phyloP scores from a whole-genome alignment of 2,113 vertebrate species.

The Ammospiza caudacuta region DNA sequence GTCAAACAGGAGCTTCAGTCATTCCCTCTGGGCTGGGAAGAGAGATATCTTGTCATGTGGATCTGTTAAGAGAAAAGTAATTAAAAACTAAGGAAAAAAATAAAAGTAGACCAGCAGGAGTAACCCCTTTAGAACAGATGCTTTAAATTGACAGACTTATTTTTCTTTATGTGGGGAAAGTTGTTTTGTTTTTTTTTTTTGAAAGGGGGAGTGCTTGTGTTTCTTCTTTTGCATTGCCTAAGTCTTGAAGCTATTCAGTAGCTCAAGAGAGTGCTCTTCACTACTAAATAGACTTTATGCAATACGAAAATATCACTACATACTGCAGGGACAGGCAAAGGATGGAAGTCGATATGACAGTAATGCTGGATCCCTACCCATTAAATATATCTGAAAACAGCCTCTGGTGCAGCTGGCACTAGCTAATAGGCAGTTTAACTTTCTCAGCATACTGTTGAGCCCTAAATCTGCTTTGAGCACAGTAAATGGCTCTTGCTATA shows the following conservation, averaged over 20 bases:
- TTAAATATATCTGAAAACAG: neutral
- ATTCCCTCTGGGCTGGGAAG: neutral
- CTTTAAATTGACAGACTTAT: neutral
- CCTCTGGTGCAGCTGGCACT: neutral
- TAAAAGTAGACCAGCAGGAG: neutral
- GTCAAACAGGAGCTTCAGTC: neutral
- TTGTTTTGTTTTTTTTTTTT: neutral
- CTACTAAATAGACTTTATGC: neutral
- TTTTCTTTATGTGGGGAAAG: neutral
- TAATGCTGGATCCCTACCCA: neutral
- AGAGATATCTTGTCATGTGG: neutral
- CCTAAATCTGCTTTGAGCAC: neutral
- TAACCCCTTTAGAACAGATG: neutral
- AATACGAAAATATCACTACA: neutral
- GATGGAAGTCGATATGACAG: neutral
- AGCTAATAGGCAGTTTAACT: neutral
- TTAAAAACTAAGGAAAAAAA: neutral
- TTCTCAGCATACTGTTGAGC: neutral
- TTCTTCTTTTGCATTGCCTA: neutral
- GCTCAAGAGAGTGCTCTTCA: neutral
- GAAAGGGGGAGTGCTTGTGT: accelerated
- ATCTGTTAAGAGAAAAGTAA: neutral
- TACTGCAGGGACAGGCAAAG: neutral
- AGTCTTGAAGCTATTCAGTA: neutral
- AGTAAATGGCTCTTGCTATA: neutral